phyloP scores from a whole-genome alignment of 2,113 vertebrate species.

The Cyanistes caeruleus region DNA sequence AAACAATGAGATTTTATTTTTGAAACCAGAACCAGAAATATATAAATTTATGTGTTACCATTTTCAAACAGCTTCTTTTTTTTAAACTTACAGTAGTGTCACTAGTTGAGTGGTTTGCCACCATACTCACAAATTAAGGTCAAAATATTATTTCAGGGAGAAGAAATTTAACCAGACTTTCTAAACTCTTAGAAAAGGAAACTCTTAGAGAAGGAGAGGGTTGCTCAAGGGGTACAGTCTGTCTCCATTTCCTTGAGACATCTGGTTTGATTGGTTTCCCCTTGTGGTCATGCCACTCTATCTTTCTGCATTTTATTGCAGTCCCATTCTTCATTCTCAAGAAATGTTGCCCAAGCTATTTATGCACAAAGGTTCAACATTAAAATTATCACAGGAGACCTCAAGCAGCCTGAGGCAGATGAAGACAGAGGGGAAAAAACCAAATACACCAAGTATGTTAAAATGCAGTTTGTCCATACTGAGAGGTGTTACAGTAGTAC shows the following conservation, averaged over 20 bases:
- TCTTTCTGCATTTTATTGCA: constrained; percentile 55
- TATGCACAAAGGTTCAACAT: constrained; percentile 56
- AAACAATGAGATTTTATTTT: neutral
- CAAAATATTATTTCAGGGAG: constrained; percentile 48
- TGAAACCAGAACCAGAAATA: neutral
- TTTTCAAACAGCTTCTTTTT: constrained; percentile 4
- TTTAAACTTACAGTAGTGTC: neutral
- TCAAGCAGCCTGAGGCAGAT: constrained; percentile 59
- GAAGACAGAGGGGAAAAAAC: constrained; percentile 39
- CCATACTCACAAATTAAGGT: constrained; percentile 51
- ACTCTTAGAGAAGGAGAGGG: neutral
- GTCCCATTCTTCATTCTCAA: constrained; percentile 58
- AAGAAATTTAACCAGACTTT: constrained; percentile 59
- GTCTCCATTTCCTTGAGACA: constrained; percentile 53
- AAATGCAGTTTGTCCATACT: constrained; percentile 44
- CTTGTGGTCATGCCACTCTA: constrained; percentile 27
- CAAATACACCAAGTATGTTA: constrained; percentile 47
- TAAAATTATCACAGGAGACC: constrained; percentile 59
- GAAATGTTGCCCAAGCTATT: constrained; percentile 52
- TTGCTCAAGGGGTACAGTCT: constrained; percentile 27
- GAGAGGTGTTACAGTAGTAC: constrained; percentile 15
- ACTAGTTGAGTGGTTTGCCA: constrained; percentile 40
- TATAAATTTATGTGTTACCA: neutral
- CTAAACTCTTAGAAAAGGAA: constrained; percentile 40
- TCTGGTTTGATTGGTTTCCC: constrained; percentile 62